A percentile compares a stretch with the other conserved stretches of the same genome.
These are phyloP conservation scores for Charadrius vociferus DNA, from an alignment of 2,113 vertebrate genomes.

Conservation along the genomic window DNA sequence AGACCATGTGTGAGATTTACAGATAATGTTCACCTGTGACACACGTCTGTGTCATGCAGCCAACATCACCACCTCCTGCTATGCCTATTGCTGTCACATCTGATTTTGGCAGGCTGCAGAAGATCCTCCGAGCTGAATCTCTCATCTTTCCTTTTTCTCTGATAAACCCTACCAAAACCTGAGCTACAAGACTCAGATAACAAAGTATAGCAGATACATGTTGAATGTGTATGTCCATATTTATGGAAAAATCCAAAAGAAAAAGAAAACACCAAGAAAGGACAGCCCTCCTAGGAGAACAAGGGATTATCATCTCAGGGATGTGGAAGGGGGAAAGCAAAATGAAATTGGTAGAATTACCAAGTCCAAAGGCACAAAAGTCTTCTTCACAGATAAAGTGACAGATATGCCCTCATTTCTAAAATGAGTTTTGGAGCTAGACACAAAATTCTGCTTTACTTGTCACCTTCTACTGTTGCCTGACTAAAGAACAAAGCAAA, in stretches of 20 bases:
- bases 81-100: not conserved
- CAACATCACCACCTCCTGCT: rapidly evolving
- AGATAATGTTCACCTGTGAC: not conserved
- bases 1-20: not conserved
- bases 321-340: not conserved
- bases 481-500: not conserved
- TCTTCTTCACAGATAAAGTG: not conserved
- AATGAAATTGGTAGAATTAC: not conserved
- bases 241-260: constrained; percentile 39
- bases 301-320: not conserved
- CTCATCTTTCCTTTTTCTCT: constrained; percentile 15
- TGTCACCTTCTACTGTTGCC: not conserved
- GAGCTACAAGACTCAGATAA: constrained; percentile 61
- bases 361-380: not conserved
- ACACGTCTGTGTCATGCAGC: not conserved
- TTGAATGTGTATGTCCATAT: not conserved
- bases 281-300: not conserved
- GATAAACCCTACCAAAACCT: constrained; percentile 63
- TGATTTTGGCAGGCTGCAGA: constrained; percentile 72
- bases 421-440: not conserved
- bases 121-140: constrained; percentile 73
- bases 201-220: constrained; percentile 71
- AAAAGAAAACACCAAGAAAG: not conserved
- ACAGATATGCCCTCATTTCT: not conserved
- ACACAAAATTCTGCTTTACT: not conserved